Percentiles rank a stretch among this genome's conserved stretches.
These are phyloP conservation scores for Actinia equina DNA, from an alignment of 64 coral and sea anemone genomes.

Conservation along the genomic window DNA sequence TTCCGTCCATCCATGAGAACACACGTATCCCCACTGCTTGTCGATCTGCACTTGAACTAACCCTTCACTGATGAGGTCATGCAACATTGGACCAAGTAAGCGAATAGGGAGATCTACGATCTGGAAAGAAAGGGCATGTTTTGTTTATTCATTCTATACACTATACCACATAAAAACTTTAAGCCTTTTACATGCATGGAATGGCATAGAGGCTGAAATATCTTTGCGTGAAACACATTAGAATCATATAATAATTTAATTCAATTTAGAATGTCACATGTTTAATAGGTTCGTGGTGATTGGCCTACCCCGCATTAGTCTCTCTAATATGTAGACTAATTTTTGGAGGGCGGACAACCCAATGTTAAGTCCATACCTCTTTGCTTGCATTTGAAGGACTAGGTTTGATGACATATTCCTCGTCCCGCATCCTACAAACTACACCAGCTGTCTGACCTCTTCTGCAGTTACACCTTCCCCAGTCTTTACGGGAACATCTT, in stretches of 20 bases:
- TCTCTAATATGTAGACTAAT: too few species aligned
- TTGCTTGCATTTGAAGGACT: constrained; percentile 38
- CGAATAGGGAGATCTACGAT: constrained; percentile 31
- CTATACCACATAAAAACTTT: too few species aligned
- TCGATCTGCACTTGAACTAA: constrained; percentile 55
- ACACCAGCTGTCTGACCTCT: constrained; percentile 50
- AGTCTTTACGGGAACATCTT: constrained; percentile 57
- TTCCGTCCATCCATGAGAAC: constrained; percentile 61
- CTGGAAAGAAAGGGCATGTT: background rate
- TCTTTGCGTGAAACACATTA: too few species aligned
- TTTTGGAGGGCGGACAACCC: background rate
- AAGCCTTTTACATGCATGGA: too few species aligned
- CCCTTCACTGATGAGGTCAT: constrained; percentile 46
- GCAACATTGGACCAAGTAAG: constrained; percentile 3
- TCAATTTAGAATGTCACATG: too few species aligned
- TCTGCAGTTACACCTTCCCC: constrained; percentile 59
- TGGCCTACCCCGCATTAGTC: too few species aligned
- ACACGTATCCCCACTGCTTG: constrained; percentile 62
- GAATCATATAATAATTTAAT: too few species aligned
- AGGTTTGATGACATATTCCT: constrained; percentile 38
- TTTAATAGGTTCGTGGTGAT: too few species aligned
- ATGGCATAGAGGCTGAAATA: too few species aligned
- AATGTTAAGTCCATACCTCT: constrained; percentile 36
- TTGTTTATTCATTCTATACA: too few species aligned
- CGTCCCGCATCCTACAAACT: constrained; percentile 44